phyloP scores from a whole-genome alignment of 2,888 invertebrate genomes.

The Morinoia aosen region DNA sequence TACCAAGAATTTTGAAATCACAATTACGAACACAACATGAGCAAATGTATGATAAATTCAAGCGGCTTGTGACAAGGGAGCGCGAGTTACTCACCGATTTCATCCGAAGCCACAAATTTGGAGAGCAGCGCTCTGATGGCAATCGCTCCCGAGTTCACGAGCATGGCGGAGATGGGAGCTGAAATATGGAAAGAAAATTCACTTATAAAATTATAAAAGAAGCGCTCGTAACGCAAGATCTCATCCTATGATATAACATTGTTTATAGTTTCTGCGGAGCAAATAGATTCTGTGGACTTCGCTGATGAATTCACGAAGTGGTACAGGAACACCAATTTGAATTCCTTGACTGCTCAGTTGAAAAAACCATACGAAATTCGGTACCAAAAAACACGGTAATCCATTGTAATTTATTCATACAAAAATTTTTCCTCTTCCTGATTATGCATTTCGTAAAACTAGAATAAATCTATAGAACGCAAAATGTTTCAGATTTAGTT shows the following conservation, averaged over 20 bases:
- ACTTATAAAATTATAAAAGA: neutral
- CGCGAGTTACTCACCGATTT: conserved; percentile 57
- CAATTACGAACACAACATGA: neutral
- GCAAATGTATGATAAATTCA: neutral
- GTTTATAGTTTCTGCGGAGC: no score
- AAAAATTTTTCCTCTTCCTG: no score
- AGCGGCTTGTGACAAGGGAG: neutral
- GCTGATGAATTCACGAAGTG: no score
- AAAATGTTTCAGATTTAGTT: no score
- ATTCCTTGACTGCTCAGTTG: no score
- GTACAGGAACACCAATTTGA: no score
- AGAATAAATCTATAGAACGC: no score
- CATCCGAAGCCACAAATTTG: conserved; percentile 63
- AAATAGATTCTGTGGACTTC: no score
- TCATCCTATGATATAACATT: neutral
- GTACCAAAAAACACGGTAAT: no score
- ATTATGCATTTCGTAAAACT: no score
- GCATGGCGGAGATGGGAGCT: conserved; percentile 63
- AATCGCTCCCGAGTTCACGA: conserved; percentile 64
- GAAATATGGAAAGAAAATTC: neutral
- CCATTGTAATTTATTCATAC: no score
- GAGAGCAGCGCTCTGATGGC: conserved; percentile 65
- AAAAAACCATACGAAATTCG: no score
- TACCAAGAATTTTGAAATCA: neutral
- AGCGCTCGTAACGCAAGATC: neutral